Evolutionary conservation across 2,797 vertebrate species (phyloP).

Genomic region (Coccyzus lansbergi): DNA sequence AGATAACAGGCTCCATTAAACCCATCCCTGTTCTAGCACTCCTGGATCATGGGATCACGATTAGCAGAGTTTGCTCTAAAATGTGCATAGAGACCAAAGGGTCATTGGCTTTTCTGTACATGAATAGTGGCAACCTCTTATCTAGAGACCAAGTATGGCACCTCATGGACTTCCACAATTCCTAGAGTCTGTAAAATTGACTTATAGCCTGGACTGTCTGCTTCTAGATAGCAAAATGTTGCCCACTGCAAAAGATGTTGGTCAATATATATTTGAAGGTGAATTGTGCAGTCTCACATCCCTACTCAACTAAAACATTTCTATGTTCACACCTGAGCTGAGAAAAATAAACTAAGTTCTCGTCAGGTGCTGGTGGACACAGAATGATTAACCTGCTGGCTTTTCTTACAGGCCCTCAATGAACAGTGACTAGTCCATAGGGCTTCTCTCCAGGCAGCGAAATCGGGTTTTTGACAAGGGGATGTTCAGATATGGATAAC

Average conservation of each 20-base stretch:
- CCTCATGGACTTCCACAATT: background rate
- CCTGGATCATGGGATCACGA: background rate
- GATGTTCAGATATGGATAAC: background rate
- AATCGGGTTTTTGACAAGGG: background rate
- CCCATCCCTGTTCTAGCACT: background rate
- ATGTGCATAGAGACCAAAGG: background rate
- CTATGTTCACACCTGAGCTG: background rate
- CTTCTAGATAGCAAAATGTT: background rate
- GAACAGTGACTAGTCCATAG: background rate
- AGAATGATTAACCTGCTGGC: background rate
- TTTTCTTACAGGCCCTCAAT: background rate
- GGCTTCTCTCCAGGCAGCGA: background rate
- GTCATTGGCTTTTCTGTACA: background rate
- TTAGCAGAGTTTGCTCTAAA: background rate
- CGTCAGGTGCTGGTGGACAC: background rate
- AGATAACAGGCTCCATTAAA: constrained; percentile 11
- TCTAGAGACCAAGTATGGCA: background rate
- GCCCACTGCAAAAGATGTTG: background rate
- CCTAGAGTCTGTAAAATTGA: background rate
- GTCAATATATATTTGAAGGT: background rate
- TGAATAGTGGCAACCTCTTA: background rate
- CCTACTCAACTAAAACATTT: background rate
- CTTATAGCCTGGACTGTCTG: background rate
- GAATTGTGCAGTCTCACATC: background rate
- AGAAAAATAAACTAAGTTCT: background rate